Base-by-base conservation (phyloP, 2,113 vertebrate genomes). In the Machaerirhynchus nigripectus region DNA sequence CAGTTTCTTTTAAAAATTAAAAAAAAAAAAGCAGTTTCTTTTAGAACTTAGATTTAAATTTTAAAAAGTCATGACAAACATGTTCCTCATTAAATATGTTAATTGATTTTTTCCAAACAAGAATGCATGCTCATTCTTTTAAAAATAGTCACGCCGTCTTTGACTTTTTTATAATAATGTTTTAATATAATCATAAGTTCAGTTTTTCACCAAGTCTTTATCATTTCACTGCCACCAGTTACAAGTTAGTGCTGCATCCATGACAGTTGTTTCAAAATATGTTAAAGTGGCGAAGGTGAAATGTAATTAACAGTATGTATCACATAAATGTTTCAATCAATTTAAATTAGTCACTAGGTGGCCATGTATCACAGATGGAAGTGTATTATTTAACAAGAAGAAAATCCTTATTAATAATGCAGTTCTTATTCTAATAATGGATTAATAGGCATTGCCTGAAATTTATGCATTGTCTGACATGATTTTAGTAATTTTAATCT, bases 331-430 rank as follows among this genome's bases (percentile, higher is more conserved):
- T 94, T 97, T 94, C 37, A 9, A 69, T 89, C 67, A 95, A 95
- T 97, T 94, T 95, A 86, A 97, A 78, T 97, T 95, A 97, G 74
- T 93, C 93, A 90, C 67, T 96, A 74, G 69, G 81, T 96, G 85
- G 68, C 42, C 83, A 33, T 95, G 93, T 84, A 94, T 93, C 71
- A 79, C 92, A 96, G 76, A 93, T 85, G 55, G 73, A 93, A 95
- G 16, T n/a, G 59, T 91, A 70, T 37, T 94, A 80, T 90, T 97
- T 95, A 91, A 95, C 57, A 89, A 88, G 87, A 64, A 75, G 88
- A 59, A 93, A 86, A 87, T 67, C 64, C 70, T 68, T 49, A 94
- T 94, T 91, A 96, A 92, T 94, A 95, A 86, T 91, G 33, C 67
- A 96, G 28, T 46, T 89, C 50, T 96, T 79, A 76, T 35, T 56